These are phyloP conservation scores for Trinectes maculatus DNA, from an alignment of 2,113 vertebrate species.

Conservation along the genomic window DNA sequence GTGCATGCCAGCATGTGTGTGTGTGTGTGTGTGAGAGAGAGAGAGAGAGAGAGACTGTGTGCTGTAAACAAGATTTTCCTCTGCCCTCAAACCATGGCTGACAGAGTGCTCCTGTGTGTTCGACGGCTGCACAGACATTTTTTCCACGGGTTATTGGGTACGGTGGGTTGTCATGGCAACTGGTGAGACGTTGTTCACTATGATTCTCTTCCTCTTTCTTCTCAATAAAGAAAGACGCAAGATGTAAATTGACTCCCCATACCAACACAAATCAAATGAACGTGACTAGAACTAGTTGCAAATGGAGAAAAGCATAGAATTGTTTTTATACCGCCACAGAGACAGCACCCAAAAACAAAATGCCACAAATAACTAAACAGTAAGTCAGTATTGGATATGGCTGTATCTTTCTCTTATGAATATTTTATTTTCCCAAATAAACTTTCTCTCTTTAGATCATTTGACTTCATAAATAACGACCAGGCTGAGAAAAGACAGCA, in stretches of 20 bases:
- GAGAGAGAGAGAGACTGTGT: slow-evolving; percentile 7
- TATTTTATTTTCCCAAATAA: slow-evolving; percentile 15
- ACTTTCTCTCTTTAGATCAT: background rate
- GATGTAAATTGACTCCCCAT: slow-evolving; percentile 52
- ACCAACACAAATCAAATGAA: slow-evolving; percentile 40
- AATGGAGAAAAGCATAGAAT: background rate
- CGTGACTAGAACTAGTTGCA: slow-evolving; percentile 31
- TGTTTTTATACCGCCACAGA: slow-evolving; percentile 22
- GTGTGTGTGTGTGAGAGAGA: slow-evolving; percentile 3
- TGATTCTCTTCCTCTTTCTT: slow-evolving; percentile 52
- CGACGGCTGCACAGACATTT: slow-evolving; percentile 48
- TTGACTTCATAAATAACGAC: background rate
- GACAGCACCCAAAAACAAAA: slow-evolving; percentile 10
- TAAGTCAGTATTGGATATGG: background rate
- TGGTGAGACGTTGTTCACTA: slow-evolving; percentile 50
- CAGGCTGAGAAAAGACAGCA: background rate
- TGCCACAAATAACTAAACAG: slow-evolving; percentile 20
- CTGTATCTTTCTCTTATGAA: slow-evolving; percentile 1
- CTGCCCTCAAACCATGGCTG: slow-evolving; percentile 66
- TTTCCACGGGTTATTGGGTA: slow-evolving; percentile 71
- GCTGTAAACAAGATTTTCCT: slow-evolving; percentile 74
- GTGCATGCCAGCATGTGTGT: slow-evolving; percentile 19
- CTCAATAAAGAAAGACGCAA: slow-evolving; percentile 39
- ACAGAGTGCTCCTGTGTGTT: slow-evolving; percentile 60
- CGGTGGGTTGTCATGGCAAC: slow-evolving; percentile 81